Evolutionary conservation across 2,888 invertebrate genomes (phyloP).

Genomic region (Megamerina dolium): DNA sequence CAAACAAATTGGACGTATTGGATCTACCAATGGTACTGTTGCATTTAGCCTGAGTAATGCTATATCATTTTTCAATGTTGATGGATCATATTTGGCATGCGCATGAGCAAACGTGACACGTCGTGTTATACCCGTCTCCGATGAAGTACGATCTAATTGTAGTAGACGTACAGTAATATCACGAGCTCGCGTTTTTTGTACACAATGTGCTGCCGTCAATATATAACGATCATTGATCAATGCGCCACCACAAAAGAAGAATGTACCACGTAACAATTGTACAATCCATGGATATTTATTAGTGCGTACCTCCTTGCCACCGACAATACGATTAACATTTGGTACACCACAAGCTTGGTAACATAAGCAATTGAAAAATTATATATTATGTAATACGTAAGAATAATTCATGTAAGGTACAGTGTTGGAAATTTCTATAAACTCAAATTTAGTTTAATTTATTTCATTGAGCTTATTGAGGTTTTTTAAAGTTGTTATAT

Average conservation of each 20-base stretch:
- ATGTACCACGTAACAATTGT: slow-evolving; percentile 32
- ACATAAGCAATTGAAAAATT: neutral
- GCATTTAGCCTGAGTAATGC: slow-evolving; percentile 35
- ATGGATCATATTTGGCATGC: slow-evolving; percentile 34
- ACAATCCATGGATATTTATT: slow-evolving; percentile 48
- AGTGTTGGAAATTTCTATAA: neutral
- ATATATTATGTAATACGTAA: neutral
- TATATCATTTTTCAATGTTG: slow-evolving; percentile 40
- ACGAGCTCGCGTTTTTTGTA: slow-evolving; percentile 31
- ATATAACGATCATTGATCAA: slow-evolving; percentile 45
- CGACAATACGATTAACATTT: slow-evolving; percentile 45
- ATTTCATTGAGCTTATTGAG: no score
- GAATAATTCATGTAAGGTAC: neutral
- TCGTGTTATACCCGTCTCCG: slow-evolving; percentile 32
- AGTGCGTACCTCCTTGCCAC: slow-evolving; percentile 38
- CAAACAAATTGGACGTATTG: slow-evolving; percentile 40
- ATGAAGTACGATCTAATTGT: slow-evolving; percentile 35
- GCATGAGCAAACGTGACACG: slow-evolving; percentile 29
- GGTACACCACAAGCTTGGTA: slow-evolving; percentile 47
- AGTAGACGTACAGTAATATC: slow-evolving; percentile 33
- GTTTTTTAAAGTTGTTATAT: no score
- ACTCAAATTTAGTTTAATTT: neutral
- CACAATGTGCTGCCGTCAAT: slow-evolving; percentile 45
- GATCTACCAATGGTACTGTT: slow-evolving; percentile 33
- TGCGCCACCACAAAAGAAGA: slow-evolving; percentile 44